A percentile compares a stretch with the other conserved stretches of the same genome.
These are phyloP conservation scores for Callinectes sapidus DNA, from an alignment of 2,888 invertebrate species.

Conservation along the genomic window DNA sequence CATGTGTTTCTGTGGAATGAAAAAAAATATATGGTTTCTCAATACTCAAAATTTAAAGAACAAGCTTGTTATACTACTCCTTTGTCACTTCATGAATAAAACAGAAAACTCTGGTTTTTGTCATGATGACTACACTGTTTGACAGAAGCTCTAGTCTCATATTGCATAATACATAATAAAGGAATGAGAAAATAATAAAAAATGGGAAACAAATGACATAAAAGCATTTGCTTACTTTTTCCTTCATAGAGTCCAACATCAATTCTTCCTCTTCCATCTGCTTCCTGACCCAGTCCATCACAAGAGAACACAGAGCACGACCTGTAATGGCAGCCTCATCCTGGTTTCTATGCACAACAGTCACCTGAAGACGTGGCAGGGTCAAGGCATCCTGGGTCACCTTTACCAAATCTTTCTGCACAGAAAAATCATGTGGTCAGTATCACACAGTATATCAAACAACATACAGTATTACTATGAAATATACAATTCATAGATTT, in stretches of 20 bases:
- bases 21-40: neutral
- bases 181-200: neutral
- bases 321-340: slow-evolving; percentile 80
- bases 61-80: neutral
- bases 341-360: slow-evolving; percentile 85
- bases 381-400: slow-evolving; percentile 80
- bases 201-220: neutral
- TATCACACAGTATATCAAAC: neutral
- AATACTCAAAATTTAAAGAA: neutral
- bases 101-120: neutral
- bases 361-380: slow-evolving; percentile 83
- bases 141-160: neutral
- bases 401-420: slow-evolving; percentile 68
- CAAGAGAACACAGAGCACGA: slow-evolving; percentile 81
- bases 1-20: slow-evolving; percentile 80
- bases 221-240: slow-evolving; percentile 78
- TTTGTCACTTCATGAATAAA: neutral
- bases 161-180: neutral
- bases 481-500: neutral
- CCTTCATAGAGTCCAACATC: slow-evolving; percentile 77
- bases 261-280: slow-evolving; percentile 75
- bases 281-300: slow-evolving; percentile 81
- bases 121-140: neutral
- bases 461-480: neutral
- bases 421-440: neutral